Evolutionary conservation across 1,140 invertebrate genomes (phyloP), one percentile per base, ranked within the genome.

Genomic region (Bombus superbus): DNA sequence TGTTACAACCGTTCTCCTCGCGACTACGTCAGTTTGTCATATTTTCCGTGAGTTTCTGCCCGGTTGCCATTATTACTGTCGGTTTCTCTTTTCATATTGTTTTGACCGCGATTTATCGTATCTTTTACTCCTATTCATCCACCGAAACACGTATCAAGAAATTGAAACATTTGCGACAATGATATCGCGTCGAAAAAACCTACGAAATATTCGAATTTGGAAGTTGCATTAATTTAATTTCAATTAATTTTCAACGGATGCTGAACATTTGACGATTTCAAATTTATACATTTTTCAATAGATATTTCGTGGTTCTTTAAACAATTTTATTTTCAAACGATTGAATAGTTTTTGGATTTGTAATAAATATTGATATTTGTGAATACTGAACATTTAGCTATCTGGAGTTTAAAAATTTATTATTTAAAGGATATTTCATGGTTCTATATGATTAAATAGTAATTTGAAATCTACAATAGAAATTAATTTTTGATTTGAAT

Each of bases 21-120:
- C 11, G 32, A 10, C 22, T 22, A 10, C 53, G 18, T 13, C 72
- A 22, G 44, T 76, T 47, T 72, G 77, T 85, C 77, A 85, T 62
- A 85, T 85, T 73, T 85, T 69, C 44, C 77, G 38, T 57, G 47
- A 72, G 72, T 53, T 40, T 71, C 40, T 38, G 32, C 42, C 35
- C 28, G 15, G 11, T 28, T n/a, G 9, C 64, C 32, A 42, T 69
- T 80, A 80, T 78, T 78, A 78, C 57, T 40, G 53, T n/a, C 25
- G 38, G 38, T 62, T 64, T 78, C 57, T 28, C 57, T 78, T 64
- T 64, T 42, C 76, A 64, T 64, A 62, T 78, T 42, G 76, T 18
- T 18, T 42, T 11, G 40, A 1, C 62, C 9, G 8, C 77, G 64
- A 79, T 79, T 47, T 47, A 79, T 47, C 47, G 47, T 22, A 53